Percentiles rank a stretch among this genome's conserved stretches.
These are phyloP conservation scores for Galagoides demidoff DNA, from an alignment of 2,797 vertebrate species.

Conservation along the genomic window DNA sequence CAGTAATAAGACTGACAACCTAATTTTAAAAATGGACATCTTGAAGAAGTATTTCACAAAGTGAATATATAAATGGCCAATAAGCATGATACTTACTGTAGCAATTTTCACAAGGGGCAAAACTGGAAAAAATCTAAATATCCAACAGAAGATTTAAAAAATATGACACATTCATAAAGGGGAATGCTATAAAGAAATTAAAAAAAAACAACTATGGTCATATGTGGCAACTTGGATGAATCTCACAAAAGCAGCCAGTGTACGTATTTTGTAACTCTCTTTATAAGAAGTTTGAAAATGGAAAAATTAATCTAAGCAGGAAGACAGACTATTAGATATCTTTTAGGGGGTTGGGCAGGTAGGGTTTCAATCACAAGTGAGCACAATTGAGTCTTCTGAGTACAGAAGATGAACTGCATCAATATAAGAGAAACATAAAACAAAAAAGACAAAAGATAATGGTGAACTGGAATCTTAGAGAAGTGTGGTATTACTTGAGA, in stretches of 20 bases:
- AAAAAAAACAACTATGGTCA: background rate
- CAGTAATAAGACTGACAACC: background rate
- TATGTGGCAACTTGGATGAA: background rate
- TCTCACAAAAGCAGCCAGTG: background rate
- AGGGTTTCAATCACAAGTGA: background rate
- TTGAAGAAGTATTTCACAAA: background rate
- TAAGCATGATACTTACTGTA: background rate
- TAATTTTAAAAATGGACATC: constrained; percentile 3
- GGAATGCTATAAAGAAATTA: background rate
- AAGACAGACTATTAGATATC: background rate
- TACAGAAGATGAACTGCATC: background rate
- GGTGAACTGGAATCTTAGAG: background rate
- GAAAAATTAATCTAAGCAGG: background rate
- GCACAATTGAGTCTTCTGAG: background rate
- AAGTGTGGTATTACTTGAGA: background rate
- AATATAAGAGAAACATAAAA: background rate
- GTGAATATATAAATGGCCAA: background rate
- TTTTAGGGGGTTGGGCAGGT: background rate
- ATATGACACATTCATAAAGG: background rate
- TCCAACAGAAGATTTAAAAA: background rate
- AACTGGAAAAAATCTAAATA: background rate
- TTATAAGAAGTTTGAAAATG: constrained; percentile 1
- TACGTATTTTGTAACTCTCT: background rate
- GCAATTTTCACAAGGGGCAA: constrained; percentile 23
- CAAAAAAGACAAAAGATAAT: background rate